Evolutionary conservation across 2,113 vertebrate species (phyloP).

Genomic region (Empidonax traillii): DNA sequence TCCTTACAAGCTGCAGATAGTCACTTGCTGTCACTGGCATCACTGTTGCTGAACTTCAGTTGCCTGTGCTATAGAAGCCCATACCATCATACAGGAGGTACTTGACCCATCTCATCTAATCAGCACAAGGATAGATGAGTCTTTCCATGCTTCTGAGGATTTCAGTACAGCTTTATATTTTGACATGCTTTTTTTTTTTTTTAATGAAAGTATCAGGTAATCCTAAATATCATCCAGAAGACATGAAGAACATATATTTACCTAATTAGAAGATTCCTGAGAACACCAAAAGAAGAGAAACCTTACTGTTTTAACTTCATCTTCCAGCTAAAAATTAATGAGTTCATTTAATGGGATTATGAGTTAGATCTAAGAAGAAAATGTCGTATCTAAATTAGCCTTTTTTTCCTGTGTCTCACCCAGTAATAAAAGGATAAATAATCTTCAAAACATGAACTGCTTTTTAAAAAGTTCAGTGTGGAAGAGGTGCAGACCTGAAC

Average conservation of each 20-base stretch:
- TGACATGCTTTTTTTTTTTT: not conserved
- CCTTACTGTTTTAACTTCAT: not conserved
- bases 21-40: not conserved
- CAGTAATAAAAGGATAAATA: not conserved
- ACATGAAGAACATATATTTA: not conserved
- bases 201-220: not conserved
- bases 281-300: not conserved
- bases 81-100: not conserved
- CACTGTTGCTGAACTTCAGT: not conserved
- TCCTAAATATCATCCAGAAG: not conserved
- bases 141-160: not conserved
- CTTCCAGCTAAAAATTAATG: not conserved
- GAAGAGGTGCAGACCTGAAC: not conserved
- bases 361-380: not conserved
- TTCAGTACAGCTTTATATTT: not conserved
- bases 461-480: not conserved
- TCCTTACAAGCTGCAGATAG: slow-evolving; percentile 4
- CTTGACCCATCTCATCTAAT: not conserved
- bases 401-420: not conserved
- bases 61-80: not conserved
- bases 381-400: not conserved
- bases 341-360: not conserved
- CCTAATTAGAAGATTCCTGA: not conserved
- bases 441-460: not conserved
- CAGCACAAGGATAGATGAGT: not conserved